Conservation (phyloP, 2,888 invertebrate genomes). For the Cotesia congregata region DNA sequence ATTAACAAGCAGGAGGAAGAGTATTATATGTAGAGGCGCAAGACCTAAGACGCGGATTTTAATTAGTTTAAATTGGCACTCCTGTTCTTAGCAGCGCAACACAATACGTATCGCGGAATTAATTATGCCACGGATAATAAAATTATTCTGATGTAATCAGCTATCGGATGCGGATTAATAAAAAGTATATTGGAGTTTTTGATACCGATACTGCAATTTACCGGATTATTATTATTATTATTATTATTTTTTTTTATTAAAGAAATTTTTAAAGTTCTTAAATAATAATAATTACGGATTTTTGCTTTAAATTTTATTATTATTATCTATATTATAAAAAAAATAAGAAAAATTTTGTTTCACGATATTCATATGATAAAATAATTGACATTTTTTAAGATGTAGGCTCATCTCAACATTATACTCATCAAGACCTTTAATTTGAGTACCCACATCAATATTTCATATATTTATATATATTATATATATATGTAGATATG, state of each 20-base stretch:
- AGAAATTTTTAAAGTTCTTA: too few relatives aligned
- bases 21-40: constrained; percentile 27
- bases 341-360: too few relatives aligned
- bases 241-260: background rate
- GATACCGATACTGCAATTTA: constrained; percentile 43
- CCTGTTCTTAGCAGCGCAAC: constrained; percentile 48
- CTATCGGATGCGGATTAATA: constrained; percentile 8
- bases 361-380: too few relatives aligned
- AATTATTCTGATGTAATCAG: background rate
- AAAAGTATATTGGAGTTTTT: constrained; percentile 15
- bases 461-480: too few relatives aligned
- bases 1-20: constrained; percentile 27
- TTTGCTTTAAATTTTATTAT: too few relatives aligned
- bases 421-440: too few relatives aligned
- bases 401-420: too few relatives aligned
- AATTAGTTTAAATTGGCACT: constrained; percentile 68
- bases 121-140: constrained; percentile 68
- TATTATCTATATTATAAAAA: too few relatives aligned
- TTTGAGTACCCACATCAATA: too few relatives aligned
- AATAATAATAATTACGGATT: too few relatives aligned
- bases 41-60: constrained; percentile 52
- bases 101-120: constrained; percentile 64
- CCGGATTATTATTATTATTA: constrained; percentile 22
- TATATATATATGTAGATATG: too few relatives aligned
- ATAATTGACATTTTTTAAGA: too few relatives aligned